These are phyloP conservation scores for Philopedon plagiatum DNA, from an alignment of 2,888 invertebrate genomes.

Conservation along the genomic window DNA sequence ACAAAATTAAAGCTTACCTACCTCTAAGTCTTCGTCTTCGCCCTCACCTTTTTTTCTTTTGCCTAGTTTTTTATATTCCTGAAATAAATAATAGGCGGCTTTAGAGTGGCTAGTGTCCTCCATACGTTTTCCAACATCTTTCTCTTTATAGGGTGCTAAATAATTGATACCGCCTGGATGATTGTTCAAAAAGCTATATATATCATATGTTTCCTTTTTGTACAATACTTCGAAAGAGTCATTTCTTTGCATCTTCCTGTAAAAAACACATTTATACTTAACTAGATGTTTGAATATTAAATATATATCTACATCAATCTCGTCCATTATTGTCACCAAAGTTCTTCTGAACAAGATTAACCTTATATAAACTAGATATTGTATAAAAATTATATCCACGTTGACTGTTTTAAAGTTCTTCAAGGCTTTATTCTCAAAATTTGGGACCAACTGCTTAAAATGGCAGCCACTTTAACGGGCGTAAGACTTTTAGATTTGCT, in stretches of 20 bases:
- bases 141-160: constrained; percentile 72
- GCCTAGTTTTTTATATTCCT: constrained; percentile 73
- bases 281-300: too few relatives aligned
- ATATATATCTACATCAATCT: too few relatives aligned
- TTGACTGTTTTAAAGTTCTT: too few relatives aligned
- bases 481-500: too few relatives aligned
- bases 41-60: constrained; percentile 55
- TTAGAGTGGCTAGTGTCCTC: constrained; percentile 73
- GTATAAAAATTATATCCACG: too few relatives aligned
- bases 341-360: too few relatives aligned
- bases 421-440: too few relatives aligned
- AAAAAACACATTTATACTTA: too few relatives aligned
- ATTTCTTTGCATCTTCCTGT: constrained; percentile 55
- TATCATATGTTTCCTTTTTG: constrained; percentile 72
- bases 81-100: constrained; percentile 77
- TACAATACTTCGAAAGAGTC: constrained; percentile 67
- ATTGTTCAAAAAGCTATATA: constrained; percentile 76
- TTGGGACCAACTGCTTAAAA: too few relatives aligned
- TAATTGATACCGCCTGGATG: constrained; percentile 84
- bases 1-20: constrained; percentile 55
- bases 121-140: constrained; percentile 73
- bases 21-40: constrained; percentile 67
- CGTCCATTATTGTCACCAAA: too few relatives aligned
- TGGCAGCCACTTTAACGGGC: too few relatives aligned
- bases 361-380: too few relatives aligned